A percentile compares a stretch with the other conserved stretches of the same genome.
Evolutionary conservation across 2,113 vertebrate species (phyloP).

Genomic region (Antennarius striatus): DNA sequence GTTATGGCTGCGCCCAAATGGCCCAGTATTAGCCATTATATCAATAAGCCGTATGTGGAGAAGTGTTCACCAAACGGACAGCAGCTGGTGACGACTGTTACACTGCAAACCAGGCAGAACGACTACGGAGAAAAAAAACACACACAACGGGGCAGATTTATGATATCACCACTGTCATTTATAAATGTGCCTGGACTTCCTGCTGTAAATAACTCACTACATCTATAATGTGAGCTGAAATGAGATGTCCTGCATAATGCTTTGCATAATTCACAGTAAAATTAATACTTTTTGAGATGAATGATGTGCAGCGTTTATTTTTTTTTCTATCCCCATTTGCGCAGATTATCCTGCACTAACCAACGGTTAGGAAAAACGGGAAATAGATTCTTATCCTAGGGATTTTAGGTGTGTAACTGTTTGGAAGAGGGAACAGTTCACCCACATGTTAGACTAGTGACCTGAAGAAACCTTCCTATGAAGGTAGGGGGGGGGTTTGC

Average conservation of each 20-base stretch:
- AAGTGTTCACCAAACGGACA: conserved; percentile 54
- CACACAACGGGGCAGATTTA: conserved; percentile 25
- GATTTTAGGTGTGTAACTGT: conserved; percentile 22
- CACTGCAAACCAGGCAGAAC: conserved; percentile 39
- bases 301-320: conserved; percentile 28
- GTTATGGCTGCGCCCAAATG: conserved; percentile 61
- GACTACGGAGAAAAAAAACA: conserved; percentile 14
- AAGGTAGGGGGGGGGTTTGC: conserved; percentile 9
- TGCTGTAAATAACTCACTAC: conserved; percentile 30
- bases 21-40: conserved; percentile 48
- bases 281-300: conserved; percentile 64
- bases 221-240: conserved; percentile 31
- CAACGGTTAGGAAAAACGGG: conserved; percentile 3
- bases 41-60: conserved; percentile 54
- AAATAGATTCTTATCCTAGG: conserved; percentile 24
- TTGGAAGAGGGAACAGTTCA: conserved; percentile 19
- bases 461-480: conserved; percentile 19
- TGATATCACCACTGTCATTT: conserved; percentile 26
- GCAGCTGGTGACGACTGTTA: conserved; percentile 62
- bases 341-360: conserved; percentile 49
- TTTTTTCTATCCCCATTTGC: background rate
- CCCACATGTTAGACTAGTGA: conserved; percentile 32
- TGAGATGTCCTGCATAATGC: conserved; percentile 45
- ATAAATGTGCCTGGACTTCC: conserved; percentile 19
- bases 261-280: conserved; percentile 56